phyloP scores from a whole-genome alignment of 2,113 vertebrate species.

The Diadophis punctatus region DNA sequence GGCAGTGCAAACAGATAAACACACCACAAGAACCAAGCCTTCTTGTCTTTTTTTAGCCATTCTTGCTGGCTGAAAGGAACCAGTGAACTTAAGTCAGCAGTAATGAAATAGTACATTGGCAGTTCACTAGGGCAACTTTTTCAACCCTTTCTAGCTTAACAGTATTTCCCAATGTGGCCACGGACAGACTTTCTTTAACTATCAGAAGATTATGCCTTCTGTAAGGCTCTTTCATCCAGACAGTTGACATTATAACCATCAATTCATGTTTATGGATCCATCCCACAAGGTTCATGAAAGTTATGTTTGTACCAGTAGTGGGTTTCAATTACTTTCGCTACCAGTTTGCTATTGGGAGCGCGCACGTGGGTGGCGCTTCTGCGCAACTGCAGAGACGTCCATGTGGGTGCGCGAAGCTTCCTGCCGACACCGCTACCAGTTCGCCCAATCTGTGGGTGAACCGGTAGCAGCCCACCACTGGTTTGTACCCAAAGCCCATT shows the following conservation, averaged over 20 bases:
- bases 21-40: background rate
- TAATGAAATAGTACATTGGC: background rate
- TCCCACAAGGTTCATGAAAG: background rate
- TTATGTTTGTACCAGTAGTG: background rate
- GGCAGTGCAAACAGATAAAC: background rate
- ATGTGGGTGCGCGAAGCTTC: no score
- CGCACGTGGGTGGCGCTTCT: no score
- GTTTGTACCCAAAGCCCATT: constrained; percentile 11
- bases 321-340: no score
- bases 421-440: no score
- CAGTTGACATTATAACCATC: background rate
- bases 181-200: background rate
- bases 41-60: background rate
- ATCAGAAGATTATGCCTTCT: background rate
- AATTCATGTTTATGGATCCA: background rate
- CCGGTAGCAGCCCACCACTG: no score
- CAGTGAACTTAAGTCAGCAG: background rate
- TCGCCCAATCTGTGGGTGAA: no score
- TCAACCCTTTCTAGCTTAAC: background rate
- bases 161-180: background rate
- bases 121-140: background rate
- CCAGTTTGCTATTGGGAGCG: no score
- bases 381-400: no score
- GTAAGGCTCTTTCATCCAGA: background rate
- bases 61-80: background rate